These are phyloP conservation scores for Dasyurus viverrinus DNA, from an alignment of 2,113 vertebrate species.

Conservation along the genomic window DNA sequence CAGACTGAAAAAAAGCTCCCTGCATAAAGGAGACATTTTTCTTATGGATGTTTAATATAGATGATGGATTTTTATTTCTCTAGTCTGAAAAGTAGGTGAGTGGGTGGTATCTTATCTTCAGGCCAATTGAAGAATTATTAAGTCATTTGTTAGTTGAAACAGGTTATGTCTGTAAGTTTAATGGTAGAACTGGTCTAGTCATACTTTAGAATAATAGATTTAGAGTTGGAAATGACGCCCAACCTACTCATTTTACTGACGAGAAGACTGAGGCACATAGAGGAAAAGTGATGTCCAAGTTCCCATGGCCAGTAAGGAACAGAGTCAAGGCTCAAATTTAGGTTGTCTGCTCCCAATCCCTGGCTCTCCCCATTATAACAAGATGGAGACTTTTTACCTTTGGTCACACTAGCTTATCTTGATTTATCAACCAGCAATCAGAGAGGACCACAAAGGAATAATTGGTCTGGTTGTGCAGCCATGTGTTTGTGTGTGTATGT, in stretches of 20 bases:
- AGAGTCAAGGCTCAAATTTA: not conserved
- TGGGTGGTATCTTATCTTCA: not conserved
- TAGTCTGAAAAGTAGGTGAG: not conserved
- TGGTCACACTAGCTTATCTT: not conserved
- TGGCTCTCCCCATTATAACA: not conserved
- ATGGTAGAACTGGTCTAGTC: not conserved
- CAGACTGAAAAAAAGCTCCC: not conserved
- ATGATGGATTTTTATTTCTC: not conserved
- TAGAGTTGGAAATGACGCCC: not conserved
- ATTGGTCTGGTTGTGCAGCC: not conserved
- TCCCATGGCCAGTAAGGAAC: not conserved
- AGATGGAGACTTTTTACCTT: not conserved
- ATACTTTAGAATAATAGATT: not conserved
- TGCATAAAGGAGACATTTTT: not conserved
- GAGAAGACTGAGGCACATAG: not conserved
- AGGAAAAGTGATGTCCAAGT: not conserved
- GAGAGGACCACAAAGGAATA: not conserved
- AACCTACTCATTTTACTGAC: not conserved
- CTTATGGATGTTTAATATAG: slow-evolving; percentile 27
- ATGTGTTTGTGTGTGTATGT: not conserved
- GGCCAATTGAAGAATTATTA: slow-evolving; percentile 4
- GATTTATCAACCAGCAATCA: not conserved
- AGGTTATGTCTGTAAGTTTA: not conserved
- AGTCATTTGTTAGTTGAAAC: not conserved
- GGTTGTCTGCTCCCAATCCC: not conserved